Evolutionary conservation across 2,113 vertebrate genomes (phyloP).

Genomic region (Dipodomys stephensi): DNA sequence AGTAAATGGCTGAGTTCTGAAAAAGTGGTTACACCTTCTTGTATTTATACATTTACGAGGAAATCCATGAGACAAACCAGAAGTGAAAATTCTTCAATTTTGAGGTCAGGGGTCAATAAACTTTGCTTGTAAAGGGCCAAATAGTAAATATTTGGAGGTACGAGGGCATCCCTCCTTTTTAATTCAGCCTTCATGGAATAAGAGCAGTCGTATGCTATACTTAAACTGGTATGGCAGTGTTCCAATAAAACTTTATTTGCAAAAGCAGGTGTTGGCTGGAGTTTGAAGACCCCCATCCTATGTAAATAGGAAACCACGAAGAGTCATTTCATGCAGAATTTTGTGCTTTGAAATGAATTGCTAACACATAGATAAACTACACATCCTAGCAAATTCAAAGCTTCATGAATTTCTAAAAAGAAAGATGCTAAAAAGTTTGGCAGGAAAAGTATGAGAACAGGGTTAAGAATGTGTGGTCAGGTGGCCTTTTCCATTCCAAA

Average conservation of each 20-base stretch:
- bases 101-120: conserved; percentile 16
- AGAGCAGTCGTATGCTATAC: background rate
- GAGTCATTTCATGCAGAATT: conserved; percentile 50
- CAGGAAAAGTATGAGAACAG: conserved; percentile 37
- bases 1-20: conserved; percentile 14
- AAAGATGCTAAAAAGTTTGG: conserved; percentile 49
- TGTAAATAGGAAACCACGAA: conserved; percentile 59
- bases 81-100: conserved; percentile 44
- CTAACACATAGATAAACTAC: conserved; percentile 62
- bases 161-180: background rate
- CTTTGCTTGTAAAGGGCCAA: background rate
- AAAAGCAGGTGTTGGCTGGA: conserved; percentile 23
- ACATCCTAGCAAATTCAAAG: conserved; percentile 62
- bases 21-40: conserved; percentile 32
- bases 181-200: background rate
- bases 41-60: background rate
- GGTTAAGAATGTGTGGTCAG: conserved; percentile 58
- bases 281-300: background rate
- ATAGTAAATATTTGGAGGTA: background rate
- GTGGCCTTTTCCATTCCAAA: conserved; percentile 70
- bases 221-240: background rate
- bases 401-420: conserved; percentile 67
- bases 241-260: conserved; percentile 29
- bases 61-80: background rate
- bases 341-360: conserved; percentile 59